These are phyloP conservation scores for Zaprionus ornatus DNA, from an alignment of 1,140 invertebrate species.

Conservation along the genomic window DNA sequence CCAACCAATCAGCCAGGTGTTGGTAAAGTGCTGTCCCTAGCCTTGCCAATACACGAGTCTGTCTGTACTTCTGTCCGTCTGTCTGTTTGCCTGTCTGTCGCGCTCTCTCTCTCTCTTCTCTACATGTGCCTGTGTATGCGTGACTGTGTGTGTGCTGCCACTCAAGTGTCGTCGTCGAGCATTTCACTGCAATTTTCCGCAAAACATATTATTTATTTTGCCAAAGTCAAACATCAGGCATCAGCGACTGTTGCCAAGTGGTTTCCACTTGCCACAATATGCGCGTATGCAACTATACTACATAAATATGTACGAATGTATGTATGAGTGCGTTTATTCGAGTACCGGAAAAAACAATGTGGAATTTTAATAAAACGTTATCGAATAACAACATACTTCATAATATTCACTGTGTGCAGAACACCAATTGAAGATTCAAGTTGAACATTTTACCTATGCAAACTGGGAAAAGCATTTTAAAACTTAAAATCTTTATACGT, in stretches of 20 bases:
- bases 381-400: neutral
- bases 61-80: conserved; percentile 13
- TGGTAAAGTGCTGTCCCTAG: conserved; percentile 57
- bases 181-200: conserved; percentile 52
- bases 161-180: conserved; percentile 62
- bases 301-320: neutral
- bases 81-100: conserved; percentile 28
- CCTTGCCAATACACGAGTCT: conserved; percentile 26
- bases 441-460: no score
- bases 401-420: neutral
- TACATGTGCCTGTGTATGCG: neutral
- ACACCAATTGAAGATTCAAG: neutral
- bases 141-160: conserved; percentile 48
- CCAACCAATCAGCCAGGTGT: conserved; percentile 62
- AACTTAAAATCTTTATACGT: no score
- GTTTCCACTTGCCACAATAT: conserved; percentile 12
- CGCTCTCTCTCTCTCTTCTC: conserved; percentile 28
- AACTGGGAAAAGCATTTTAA: no score
- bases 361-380: neutral
- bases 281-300: neutral
- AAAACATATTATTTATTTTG: conserved; percentile 48
- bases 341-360: neutral
- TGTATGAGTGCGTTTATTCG: neutral
- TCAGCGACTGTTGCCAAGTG: conserved; percentile 45
- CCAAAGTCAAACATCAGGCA: conserved; percentile 36